Conservation (phyloP, 2,888 invertebrate genomes). For the Sinhomidia bicolor region DNA sequence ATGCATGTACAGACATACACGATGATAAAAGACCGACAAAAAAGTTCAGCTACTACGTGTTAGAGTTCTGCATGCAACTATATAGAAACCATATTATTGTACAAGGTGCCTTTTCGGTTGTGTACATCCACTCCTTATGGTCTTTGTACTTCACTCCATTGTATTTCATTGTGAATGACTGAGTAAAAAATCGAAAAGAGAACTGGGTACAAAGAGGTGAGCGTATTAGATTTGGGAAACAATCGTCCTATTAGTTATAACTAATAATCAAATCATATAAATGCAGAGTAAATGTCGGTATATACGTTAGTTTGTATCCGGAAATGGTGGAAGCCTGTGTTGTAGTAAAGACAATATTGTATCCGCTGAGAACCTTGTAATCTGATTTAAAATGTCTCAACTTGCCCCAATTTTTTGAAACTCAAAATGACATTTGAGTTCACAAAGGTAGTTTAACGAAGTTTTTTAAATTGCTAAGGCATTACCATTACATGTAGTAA, state of each 20-base stretch:
- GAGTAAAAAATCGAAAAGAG: slow-evolving; percentile 52
- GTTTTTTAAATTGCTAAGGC: no score
- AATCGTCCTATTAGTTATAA: no score
- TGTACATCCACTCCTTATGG: background rate
- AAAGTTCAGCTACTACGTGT: slow-evolving; percentile 12
- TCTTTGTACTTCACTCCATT: background rate
- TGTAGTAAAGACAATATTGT: background rate
- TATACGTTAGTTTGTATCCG: background rate
- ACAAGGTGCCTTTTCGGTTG: background rate
- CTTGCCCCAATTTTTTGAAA: slow-evolving; percentile 24
- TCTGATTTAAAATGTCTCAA: no score
- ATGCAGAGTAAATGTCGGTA: background rate
- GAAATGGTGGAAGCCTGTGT: background rate
- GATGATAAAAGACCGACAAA: slow-evolving; percentile 38
- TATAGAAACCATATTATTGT: slow-evolving; percentile 1
- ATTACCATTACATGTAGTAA: no score
- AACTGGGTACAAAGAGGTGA: slow-evolving; percentile 31
- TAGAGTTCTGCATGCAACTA: background rate
- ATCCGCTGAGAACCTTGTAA: background rate
- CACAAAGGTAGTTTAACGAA: no score
- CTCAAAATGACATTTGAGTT: no score
- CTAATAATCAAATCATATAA: no score
- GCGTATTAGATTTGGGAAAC: background rate
- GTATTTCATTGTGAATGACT: slow-evolving; percentile 58
- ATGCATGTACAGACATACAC: slow-evolving; percentile 15